Evolutionary conservation across 1,140 invertebrate species (phyloP).

Genomic region (Anastrepha obliqua): DNA sequence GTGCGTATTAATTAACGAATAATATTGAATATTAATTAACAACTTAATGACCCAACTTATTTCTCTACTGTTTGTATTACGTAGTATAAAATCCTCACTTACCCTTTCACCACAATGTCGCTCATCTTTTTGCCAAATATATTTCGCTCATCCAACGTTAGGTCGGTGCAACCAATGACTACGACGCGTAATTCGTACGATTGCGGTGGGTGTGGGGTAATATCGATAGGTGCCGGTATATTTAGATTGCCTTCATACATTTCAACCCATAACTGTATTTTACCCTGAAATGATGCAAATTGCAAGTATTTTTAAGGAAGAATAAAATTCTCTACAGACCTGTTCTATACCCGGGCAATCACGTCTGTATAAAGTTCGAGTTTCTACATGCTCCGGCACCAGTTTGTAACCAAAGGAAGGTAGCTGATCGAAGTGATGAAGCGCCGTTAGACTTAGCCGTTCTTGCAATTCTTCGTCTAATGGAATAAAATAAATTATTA

Average conservation of each 20-base stretch:
- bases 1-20: constrained; percentile 1
- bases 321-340: constrained; percentile 74
- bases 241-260: constrained; percentile 82
- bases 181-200: constrained; percentile 89
- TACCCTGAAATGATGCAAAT: constrained; percentile 79
- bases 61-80: neutral
- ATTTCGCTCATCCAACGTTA: constrained; percentile 85
- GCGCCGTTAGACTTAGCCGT: constrained; percentile 81
- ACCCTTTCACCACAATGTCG: constrained; percentile 92
- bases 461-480: constrained; percentile 77
- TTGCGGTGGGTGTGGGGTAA: constrained; percentile 84
- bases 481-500: neutral
- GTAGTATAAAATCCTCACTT: constrained; percentile 61
- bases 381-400: constrained; percentile 93
- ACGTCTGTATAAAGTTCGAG: constrained; percentile 84
- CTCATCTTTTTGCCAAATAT: constrained; percentile 88
- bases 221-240: constrained; percentile 83
- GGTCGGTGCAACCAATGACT: constrained; percentile 87
- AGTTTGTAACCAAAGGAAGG: constrained; percentile 85
- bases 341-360: constrained; percentile 88
- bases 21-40: neutral
- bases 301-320: neutral
- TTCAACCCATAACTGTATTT: constrained; percentile 93
- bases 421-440: constrained; percentile 84
- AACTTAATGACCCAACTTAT: neutral